A percentile compares a stretch with the other conserved stretches of the same genome.
These are phyloP conservation scores for Apis mellifera DNA, from an alignment of 1,140 invertebrate genomes.

Conservation along the genomic window Amel_HAv3.1 CM009931.2:18622501-18623000, in stretches of 20 bases:
- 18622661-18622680: background rate
- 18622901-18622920: background rate
- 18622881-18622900: background rate
- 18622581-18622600: too few relatives aligned
- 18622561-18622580: too few relatives aligned
- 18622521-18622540: constrained; percentile 6
- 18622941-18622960: background rate
- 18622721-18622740: background rate
- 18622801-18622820: background rate
- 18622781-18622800: background rate
- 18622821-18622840: background rate
- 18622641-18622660: too few relatives aligned
- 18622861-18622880: accelerated
- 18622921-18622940: background rate
- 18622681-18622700: background rate
- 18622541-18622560: background rate
- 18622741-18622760: too few relatives aligned
- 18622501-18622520: background rate
- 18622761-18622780: background rate
- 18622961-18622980: background rate
- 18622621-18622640: background rate
- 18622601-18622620: too few relatives aligned
- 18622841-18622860: background rate
- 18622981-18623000: background rate
- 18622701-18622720: background rate